Conservation (phyloP, 2,113 vertebrate genomes). For the Nestor notabilis region DNA sequence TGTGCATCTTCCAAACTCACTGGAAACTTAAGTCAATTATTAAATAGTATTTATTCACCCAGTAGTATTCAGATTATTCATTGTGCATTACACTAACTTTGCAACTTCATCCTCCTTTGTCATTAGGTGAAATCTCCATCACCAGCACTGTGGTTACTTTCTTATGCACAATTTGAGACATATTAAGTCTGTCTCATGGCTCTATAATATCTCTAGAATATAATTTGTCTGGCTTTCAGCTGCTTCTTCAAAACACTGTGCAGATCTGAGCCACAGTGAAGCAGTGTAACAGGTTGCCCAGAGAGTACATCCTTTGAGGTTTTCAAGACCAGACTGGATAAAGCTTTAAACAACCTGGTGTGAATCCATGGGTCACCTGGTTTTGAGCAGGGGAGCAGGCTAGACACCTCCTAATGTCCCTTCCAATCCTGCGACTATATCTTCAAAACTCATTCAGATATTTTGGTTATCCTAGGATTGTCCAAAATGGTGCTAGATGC, state of each 20-base stretch:
- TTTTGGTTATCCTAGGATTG: background rate
- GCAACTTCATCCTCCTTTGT: background rate
- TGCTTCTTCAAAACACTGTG: background rate
- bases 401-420: background rate
- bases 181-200: background rate
- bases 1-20: background rate
- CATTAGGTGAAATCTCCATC: background rate
- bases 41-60: background rate
- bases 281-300: background rate
- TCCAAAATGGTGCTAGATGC: no score
- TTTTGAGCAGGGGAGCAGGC: background rate
- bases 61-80: background rate
- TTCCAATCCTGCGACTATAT: rapidly evolving
- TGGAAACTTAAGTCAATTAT: background rate
- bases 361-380: background rate
- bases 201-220: background rate
- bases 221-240: background rate
- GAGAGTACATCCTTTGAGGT: background rate
- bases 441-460: background rate
- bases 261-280: background rate
- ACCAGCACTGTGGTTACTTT: background rate
- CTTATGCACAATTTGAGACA: background rate
- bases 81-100: background rate
- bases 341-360: background rate
- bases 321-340: background rate